These are phyloP conservation scores for Gobionotothen gibberifrons DNA, from an alignment of 2,797 vertebrate species.

Conservation along the genomic window DNA sequence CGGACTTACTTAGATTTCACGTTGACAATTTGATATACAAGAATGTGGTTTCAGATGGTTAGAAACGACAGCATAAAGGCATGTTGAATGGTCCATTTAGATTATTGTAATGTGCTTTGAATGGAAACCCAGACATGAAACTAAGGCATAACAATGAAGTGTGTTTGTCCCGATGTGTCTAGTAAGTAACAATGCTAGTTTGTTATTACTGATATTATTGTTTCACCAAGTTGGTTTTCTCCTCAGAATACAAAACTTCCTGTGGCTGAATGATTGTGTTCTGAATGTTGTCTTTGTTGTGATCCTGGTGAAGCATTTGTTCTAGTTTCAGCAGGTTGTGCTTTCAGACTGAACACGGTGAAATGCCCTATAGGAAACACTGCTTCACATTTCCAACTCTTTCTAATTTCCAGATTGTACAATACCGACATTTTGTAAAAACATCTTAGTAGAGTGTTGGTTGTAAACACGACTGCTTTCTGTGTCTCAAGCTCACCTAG, in stretches of 20 bases:
- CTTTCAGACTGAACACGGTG: conserved; percentile 37
- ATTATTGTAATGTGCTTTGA: conserved; percentile 45
- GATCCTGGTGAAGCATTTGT: conserved; percentile 14
- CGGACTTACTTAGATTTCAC: not conserved
- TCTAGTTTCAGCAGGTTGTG: conserved; percentile 28
- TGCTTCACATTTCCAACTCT: conserved; percentile 23
- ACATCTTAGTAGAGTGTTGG: not conserved
- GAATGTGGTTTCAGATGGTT: conserved; percentile 18
- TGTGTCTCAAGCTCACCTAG: not conserved
- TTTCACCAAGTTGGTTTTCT: conserved; percentile 39
- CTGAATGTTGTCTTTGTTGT: conserved; percentile 42
- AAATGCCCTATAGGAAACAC: conserved; percentile 36
- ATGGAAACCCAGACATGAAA: conserved; percentile 25
- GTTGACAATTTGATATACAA: conserved; percentile 9
- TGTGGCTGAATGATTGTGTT: conserved; percentile 29
- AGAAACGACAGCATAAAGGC: conserved; percentile 3
- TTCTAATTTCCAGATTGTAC: not conserved
- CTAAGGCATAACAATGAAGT: conserved; percentile 26
- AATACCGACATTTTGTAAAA: not conserved
- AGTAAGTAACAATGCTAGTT: conserved; percentile 3
- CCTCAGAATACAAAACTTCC: conserved; percentile 37
- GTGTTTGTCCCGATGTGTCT: conserved; percentile 7
- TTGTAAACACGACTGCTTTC: conserved; percentile 4
- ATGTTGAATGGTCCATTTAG: conserved; percentile 9
- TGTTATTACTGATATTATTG: conserved; percentile 35